Base-by-base conservation (phyloP, 2,797 vertebrate species). In the Lagocephalus sceleratus region DNA sequence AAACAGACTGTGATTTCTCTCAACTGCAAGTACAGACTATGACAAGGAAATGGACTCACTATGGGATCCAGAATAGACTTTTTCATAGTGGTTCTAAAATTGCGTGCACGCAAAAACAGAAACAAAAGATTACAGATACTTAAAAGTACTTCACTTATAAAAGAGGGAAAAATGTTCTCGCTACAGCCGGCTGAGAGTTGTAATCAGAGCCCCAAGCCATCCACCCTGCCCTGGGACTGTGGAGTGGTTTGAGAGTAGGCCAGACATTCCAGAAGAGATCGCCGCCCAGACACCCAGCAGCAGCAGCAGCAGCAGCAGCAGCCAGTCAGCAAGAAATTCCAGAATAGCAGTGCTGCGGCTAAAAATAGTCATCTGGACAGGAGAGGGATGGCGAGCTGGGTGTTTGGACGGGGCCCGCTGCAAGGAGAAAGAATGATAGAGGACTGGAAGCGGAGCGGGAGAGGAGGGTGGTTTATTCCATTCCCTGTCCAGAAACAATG, bases 231-330 rank as follows among this genome's bases (percentile, higher is more conserved):
- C 86, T 84, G 91, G 79, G 88, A 88, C 91, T 94, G 91, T 92
- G 88, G 92, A 90, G 93, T 90, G 93, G 93, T 88, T 94, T 95
- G 94, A 94, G 86, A 69, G 48, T 68, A 78, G 90, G 94, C 94
- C 94, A 97, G 88, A 92, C 92, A 94, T 95, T 92, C 94, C 92
- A 93, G 91, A 93, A 93, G 93, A 92, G 93, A 95, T 94, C 92
- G 90, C 92, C 90, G 90, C 93, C 90, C 94, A 94, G 92, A 93
- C 92, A 91, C 91, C 88, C 86, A 83, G 85, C 90, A 85, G 92
- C 86, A 93, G 92, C 91, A 86, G 92, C 86, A 93, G 92, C 91
- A 86, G 92, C 86, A 93, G 92, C 32, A 35, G 12, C 32, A 93
- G 92, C 91, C 90, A 94, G 93, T 93, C 89, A 86, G 92, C 92